phyloP scores from a whole-genome alignment of 2,888 invertebrate genomes.

The Lepidochitona cinerea region DNA sequence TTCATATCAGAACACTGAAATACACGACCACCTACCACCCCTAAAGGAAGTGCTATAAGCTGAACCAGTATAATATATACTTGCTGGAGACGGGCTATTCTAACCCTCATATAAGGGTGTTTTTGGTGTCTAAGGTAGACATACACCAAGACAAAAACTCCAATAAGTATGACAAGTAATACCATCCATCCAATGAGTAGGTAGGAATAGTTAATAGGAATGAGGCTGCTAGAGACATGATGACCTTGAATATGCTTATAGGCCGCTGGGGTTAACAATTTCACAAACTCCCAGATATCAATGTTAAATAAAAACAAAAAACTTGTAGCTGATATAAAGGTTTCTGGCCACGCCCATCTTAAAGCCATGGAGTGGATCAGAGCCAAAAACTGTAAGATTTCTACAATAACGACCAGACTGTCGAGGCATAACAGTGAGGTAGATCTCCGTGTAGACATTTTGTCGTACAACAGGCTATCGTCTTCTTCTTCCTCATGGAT shows the following conservation, averaged over 20 bases:
- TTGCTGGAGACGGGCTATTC: slow-evolving; percentile 54
- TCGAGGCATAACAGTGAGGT: slow-evolving; percentile 57
- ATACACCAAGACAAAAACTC: slow-evolving; percentile 40
- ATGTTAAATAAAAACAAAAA: slow-evolving; percentile 58
- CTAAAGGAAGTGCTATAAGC: slow-evolving; percentile 56
- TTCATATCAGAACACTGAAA: slow-evolving; percentile 53
- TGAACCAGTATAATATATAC: slow-evolving; percentile 47
- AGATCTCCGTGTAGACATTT: slow-evolving; percentile 44
- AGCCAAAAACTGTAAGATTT: slow-evolving; percentile 59
- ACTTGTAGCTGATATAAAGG: slow-evolving; percentile 46
- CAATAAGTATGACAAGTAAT: slow-evolving; percentile 26
- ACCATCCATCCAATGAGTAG: slow-evolving; percentile 52
- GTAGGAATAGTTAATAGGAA: slow-evolving; percentile 45
- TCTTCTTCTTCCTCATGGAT: slow-evolving; percentile 39
- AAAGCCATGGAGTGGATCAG: slow-evolving; percentile 61
- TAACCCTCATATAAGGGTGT: slow-evolving; percentile 48
- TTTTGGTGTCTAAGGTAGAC: slow-evolving; percentile 38
- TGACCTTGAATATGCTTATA: slow-evolving; percentile 51
- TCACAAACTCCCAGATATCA: slow-evolving; percentile 63
- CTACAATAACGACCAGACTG: slow-evolving; percentile 46
- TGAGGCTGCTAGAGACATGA: slow-evolving; percentile 45
- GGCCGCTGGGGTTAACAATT: slow-evolving; percentile 43
- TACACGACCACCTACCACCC: slow-evolving; percentile 45
- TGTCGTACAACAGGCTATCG: slow-evolving; percentile 47
- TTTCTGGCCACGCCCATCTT: slow-evolving; percentile 59